Evolutionary conservation across 2,888 invertebrate species (phyloP).

Genomic region (Helicoverpa assulta): DNA sequence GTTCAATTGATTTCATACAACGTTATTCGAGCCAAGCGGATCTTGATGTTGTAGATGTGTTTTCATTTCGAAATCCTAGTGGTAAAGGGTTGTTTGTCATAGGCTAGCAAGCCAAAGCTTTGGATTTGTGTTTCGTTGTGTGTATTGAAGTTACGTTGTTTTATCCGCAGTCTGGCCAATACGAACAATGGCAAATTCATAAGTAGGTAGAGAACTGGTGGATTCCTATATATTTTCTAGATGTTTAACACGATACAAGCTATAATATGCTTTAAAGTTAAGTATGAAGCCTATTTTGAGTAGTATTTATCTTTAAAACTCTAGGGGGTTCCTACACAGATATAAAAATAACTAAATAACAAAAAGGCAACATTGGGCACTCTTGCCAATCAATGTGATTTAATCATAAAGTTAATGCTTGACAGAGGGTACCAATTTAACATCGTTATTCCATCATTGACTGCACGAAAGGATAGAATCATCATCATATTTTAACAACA

Average conservation of each 20-base stretch:
- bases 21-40: constrained; percentile 52
- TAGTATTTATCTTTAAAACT: too few species aligned
- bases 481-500: constrained; percentile 62
- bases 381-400: not conserved
- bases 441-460: not conserved
- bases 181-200: constrained; percentile 24
- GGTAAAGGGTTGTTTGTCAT: constrained; percentile 3
- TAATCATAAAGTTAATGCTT: not conserved
- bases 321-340: too few species aligned
- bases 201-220: constrained; percentile 39
- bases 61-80: constrained; percentile 31
- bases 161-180: constrained; percentile 9
- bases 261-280: too few species aligned
- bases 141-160: constrained; percentile 3
- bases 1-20: constrained; percentile 61
- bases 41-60: constrained; percentile 50
- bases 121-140: not conserved
- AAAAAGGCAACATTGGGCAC: not conserved
- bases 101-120: constrained; percentile 1
- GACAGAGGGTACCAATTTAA: not conserved
- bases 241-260: too few species aligned
- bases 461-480: constrained; percentile 38
- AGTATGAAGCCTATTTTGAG: too few species aligned
- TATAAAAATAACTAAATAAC: not conserved
- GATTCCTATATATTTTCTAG: constrained; percentile 5